Base-by-base conservation (phyloP, 2,113 vertebrate genomes). In the Mohoua ochrocephala region DNA sequence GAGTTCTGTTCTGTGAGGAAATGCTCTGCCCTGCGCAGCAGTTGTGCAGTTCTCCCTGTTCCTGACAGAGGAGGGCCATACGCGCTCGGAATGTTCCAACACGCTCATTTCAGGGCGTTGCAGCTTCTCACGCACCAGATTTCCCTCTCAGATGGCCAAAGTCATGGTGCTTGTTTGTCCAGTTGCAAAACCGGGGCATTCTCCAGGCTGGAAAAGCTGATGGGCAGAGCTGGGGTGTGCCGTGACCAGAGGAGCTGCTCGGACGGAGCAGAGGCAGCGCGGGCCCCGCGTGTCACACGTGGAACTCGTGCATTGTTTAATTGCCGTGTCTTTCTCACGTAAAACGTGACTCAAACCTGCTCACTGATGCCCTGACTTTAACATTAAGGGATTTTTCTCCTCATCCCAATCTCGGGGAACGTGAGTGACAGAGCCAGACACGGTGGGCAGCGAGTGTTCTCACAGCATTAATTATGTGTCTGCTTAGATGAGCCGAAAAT, bases 361-460 rank as follows among this genome's bases (percentile, higher is more conserved):
- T 87, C 44, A 12, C 28, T 30, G 42, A 15, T 28, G 27, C n/a
- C 52, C 70, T 68, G 37, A 37, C n/a, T 74, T 31, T 12, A 39
- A 2, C 45, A 15, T 13, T 3, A 30, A 37, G 54, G 42, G 42
- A 15, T 27, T 30, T 49, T 35, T 77, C 57, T 82, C 18, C 45
- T 80, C 45, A 28, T 85, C 61, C 18, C 41, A n/a, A 28, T 27
- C 54, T 59, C 31, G 27, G 26, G 59, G 67, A 79, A 18, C 7
- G 37, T 41, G 63, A 21, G 42, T 69, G 84, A 30, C 49, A 52
- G 73, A 78, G 61, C 28, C 57, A 41, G 50, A 8, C 18, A 4
- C 0, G 1, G 57, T 56, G 37, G 26, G 28, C 92, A 42, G 21
- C 0, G 15, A 69, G 39, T 1, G 1, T 42, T 93, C 54, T 33